These are phyloP conservation scores for Halichondria panicea DNA, from an alignment of 37 sponge, comb jelly and placozoan genomes.

Conservation along the genomic window DNA sequence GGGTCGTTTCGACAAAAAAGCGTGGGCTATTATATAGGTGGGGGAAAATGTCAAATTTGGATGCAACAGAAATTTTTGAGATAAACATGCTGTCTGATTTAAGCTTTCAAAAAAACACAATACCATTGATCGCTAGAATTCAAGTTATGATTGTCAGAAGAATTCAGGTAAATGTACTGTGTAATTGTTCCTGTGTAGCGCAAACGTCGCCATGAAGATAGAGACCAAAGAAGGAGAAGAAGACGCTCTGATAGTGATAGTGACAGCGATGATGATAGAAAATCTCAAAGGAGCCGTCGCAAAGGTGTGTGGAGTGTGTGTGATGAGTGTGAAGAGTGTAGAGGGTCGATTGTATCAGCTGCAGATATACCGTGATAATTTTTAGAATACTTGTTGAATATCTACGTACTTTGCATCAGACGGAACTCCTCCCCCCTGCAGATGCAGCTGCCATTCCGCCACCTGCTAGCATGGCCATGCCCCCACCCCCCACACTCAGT, in stretches of 20 bases:
- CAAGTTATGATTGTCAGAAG: too few relatives aligned
- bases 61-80: too few relatives aligned
- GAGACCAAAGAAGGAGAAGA: not conserved
- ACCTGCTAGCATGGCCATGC: constrained; percentile 15
- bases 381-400: too few relatives aligned
- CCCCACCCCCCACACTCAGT: not conserved
- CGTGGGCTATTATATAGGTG: too few relatives aligned
- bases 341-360: not conserved
- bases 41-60: too few relatives aligned
- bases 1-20: too few relatives aligned
- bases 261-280: constrained; percentile 14
- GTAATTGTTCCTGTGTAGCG: not conserved
- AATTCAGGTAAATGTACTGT: constrained; percentile 1
- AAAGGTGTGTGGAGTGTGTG: constrained; percentile 24
- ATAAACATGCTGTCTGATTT: too few relatives aligned
- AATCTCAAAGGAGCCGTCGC: constrained; percentile 13
- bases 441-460: constrained; percentile 49
- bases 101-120: not conserved
- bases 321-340: not conserved
- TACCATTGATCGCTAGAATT: not conserved
- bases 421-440: not conserved
- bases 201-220: constrained; percentile 7
- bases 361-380: too few relatives aligned
- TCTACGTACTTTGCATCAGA: too few relatives aligned
- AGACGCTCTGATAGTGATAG: constrained; percentile 15